Conservation (phyloP, 2,888 invertebrate genomes). For the Lycia hirtaria region DNA sequence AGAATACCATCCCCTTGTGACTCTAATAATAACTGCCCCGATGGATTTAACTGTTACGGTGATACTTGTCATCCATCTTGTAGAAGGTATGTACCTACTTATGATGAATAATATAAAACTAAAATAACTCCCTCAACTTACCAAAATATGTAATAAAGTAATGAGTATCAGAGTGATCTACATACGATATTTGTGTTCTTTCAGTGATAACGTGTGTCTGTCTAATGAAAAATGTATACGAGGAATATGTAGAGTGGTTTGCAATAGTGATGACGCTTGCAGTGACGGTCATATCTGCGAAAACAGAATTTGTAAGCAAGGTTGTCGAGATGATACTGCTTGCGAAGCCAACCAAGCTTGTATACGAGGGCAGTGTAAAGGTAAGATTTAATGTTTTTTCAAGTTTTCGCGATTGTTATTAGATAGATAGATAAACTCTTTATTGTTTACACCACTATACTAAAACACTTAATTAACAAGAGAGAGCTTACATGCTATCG, state of each 20-base stretch:
- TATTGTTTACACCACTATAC: too few relatives aligned
- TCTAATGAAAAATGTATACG: slow-evolving; percentile 94
- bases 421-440: too few relatives aligned
- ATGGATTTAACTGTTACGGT: slow-evolving; percentile 91
- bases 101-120: background rate
- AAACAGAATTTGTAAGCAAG: slow-evolving; percentile 93
- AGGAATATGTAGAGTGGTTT: slow-evolving; percentile 93
- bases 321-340: slow-evolving; percentile 93
- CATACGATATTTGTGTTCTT: slow-evolving; percentile 47
- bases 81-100: slow-evolving; percentile 83
- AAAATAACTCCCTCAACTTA: background rate
- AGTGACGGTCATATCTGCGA: slow-evolving; percentile 93
- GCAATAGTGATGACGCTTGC: slow-evolving; percentile 94
- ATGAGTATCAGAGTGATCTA: background rate
- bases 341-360: slow-evolving; percentile 92
- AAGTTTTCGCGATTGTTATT: too few relatives aligned
- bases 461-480: too few relatives aligned
- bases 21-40: slow-evolving; percentile 88
- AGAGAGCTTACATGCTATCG: too few relatives aligned
- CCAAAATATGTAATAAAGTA: background rate
- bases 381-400: slow-evolving; percentile 68
- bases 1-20: slow-evolving; percentile 88
- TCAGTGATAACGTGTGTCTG: slow-evolving; percentile 92
- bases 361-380: slow-evolving; percentile 92
- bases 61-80: slow-evolving; percentile 92